These are phyloP conservation scores for Cryptoleucopteryx plumbea DNA, from an alignment of 2,113 vertebrate species.

Conservation along the genomic window DNA sequence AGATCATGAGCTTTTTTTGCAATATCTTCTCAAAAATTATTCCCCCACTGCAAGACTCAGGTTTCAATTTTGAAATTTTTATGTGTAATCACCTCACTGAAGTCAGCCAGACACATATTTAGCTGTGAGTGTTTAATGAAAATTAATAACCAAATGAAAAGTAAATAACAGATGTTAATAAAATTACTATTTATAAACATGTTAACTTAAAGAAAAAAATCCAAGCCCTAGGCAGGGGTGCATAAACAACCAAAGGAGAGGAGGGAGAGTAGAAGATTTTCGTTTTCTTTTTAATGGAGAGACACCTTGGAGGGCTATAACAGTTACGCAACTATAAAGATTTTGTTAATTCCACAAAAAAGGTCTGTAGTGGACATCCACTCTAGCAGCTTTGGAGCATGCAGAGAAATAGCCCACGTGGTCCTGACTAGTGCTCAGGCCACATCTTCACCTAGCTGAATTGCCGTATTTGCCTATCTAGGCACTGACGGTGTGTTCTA, in stretches of 20 bases:
- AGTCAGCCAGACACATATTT: not conserved
- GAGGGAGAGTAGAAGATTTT: not conserved
- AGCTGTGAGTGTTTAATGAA: not conserved
- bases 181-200: not conserved
- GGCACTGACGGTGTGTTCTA: not conserved
- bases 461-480: not conserved
- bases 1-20: not conserved
- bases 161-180: not conserved
- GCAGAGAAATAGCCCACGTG: not conserved
- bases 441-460: not conserved
- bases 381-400: not conserved
- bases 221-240: not conserved
- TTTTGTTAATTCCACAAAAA: not conserved
- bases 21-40: not conserved
- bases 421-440: not conserved
- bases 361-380: not conserved
- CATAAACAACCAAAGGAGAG: not conserved
- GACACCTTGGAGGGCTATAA: not conserved
- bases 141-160: not conserved
- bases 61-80: not conserved
- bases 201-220: not conserved
- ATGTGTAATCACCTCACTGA: not conserved
- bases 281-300: not conserved
- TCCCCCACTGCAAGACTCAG: not conserved
- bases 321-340: not conserved